Base-by-base conservation (phyloP, 2,113 vertebrate species). In the Seriola dumerili region DNA sequence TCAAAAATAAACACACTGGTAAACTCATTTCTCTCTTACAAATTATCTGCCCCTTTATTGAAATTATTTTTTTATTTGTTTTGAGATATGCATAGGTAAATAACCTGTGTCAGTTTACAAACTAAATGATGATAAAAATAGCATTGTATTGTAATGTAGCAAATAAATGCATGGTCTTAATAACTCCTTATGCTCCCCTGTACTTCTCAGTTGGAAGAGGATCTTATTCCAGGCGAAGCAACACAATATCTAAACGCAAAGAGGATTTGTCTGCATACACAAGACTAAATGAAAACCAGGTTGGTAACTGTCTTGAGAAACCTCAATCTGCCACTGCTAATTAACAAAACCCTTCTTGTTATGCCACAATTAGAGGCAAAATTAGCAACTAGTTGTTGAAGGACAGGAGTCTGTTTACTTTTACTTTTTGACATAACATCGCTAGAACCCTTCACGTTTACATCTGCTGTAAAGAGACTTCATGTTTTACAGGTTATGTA, bases 151-250 rank as follows among this genome's bases (percentile, higher is more conserved):
- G 3, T 29, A 55, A 64, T 5, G 59, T 42, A 54, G 34, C 16
- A 29, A 52, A 62, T n/a, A 2, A 29, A 29, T 29, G 29, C 14
- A 72, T 59, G 11, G 7, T 5, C 14, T 46, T 17, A 46, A 8
- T 42, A 69, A 50, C 4, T 36, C n/a, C 2, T 55, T 65, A 68
- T 0, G 16, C 23, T 54, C 5, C 76, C 65, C 57, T 96, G 0
- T 93, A 94, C 65, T 93, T 95, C 70, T 70, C 94, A 0, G 95
- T 95, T 17, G 95, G 29, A 29, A 29, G 2, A 29, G 29, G 29
- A 29, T 29, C 29, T 29, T 29, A 29, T 29, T 29, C 29, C 29
- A 29, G 29, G 29, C 29, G 2, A 2, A 29, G 29, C 29, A 29
- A 29, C 29, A 29, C 2, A 29, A 29, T 2, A 29, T 29, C 29